These are phyloP conservation scores for Amphiprion ocellaris DNA, from an alignment of 2,113 vertebrate genomes.

Conservation along the genomic window DNA sequence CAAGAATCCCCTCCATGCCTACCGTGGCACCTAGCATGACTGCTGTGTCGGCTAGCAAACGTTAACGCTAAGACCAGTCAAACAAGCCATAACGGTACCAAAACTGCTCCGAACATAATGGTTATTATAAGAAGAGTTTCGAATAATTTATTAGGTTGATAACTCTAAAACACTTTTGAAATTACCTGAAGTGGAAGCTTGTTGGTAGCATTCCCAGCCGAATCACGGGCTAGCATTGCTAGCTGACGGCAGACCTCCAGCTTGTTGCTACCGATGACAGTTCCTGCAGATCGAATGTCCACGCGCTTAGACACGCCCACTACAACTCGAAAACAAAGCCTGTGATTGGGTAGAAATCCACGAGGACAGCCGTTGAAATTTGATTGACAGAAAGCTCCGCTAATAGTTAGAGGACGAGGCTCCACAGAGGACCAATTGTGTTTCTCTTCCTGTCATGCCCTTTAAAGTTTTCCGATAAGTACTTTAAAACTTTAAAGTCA, in stretches of 20 bases:
- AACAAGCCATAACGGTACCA: background rate
- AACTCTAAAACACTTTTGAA: background rate
- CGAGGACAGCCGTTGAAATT: slow-evolving; percentile 17
- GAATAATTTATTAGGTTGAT: background rate
- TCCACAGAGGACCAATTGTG: slow-evolving; percentile 69
- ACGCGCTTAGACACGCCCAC: slow-evolving; percentile 80
- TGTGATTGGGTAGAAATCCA: slow-evolving; percentile 74
- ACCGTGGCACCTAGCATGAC: slow-evolving; percentile 47
- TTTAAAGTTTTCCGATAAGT: background rate
- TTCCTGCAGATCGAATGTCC: slow-evolving; percentile 57
- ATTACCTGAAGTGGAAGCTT: slow-evolving; percentile 67
- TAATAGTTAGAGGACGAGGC: slow-evolving; percentile 44
- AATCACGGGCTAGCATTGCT: slow-evolving; percentile 64
- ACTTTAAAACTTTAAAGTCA: background rate
- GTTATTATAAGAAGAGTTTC: background rate
- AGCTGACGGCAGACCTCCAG: slow-evolving; percentile 40
- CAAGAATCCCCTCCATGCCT: slow-evolving; percentile 4
- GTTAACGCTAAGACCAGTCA: background rate
- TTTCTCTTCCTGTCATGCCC: slow-evolving; percentile 53
- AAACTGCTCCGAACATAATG: background rate
- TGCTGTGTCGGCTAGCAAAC: slow-evolving; percentile 52
- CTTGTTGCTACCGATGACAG: slow-evolving; percentile 64
- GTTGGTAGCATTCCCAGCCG: slow-evolving; percentile 34
- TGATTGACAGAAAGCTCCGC: slow-evolving; percentile 49
- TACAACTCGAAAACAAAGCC: slow-evolving; percentile 83